Conservation (phyloP, 2,797 vertebrate genomes). For the Hypotaenidia philippensis region DNA sequence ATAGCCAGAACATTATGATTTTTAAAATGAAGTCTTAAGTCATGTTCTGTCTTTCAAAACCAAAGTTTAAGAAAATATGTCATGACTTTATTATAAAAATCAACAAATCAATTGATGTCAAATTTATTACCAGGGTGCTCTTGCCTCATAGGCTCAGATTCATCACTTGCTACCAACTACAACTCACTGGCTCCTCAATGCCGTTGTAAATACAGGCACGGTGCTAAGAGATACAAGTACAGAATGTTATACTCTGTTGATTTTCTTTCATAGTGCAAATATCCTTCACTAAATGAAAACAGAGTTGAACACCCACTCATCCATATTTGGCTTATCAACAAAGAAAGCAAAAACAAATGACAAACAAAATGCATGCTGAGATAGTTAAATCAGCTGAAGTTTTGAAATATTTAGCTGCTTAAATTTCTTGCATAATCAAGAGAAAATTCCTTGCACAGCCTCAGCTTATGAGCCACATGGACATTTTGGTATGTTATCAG, state of each 20-base stretch:
- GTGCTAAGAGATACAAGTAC: not conserved
- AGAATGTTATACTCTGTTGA: not conserved
- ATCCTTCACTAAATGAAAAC: not conserved
- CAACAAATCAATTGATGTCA: not conserved
- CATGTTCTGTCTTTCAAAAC: not conserved
- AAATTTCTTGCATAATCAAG: not conserved
- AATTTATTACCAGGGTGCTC: not conserved
- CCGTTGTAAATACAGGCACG: not conserved
- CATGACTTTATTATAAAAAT: not conserved
- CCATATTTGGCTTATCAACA: not conserved
- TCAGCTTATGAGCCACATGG: not conserved
- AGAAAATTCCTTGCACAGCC: not conserved
- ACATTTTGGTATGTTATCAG: not conserved
- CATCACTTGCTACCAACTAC: not conserved
- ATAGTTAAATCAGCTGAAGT: not conserved
- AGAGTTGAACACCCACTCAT: not conserved
- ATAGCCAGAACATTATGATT: fast-evolving
- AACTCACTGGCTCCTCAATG: not conserved
- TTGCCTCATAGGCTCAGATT: not conserved
- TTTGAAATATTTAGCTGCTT: not conserved
- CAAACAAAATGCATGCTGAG: not conserved
- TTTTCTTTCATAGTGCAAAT: not conserved
- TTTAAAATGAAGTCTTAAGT: not conserved
- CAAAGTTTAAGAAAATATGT: not conserved
- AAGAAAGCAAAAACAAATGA: not conserved